Conservation (phyloP, 2,797 vertebrate species). For the Scolopax rusticola region DNA sequence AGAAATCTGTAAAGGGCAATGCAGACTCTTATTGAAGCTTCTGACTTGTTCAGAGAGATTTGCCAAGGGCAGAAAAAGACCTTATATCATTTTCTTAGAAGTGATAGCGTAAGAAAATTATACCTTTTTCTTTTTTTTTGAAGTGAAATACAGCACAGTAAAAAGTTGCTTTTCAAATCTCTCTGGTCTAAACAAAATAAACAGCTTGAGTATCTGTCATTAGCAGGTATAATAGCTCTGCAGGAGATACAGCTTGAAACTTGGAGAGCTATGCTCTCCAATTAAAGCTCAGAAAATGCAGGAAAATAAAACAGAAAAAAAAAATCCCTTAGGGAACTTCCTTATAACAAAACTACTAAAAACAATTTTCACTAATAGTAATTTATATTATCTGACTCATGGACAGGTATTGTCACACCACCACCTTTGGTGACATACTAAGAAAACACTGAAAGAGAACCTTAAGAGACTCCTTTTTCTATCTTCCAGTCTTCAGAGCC, state of each 20-base stretch:
- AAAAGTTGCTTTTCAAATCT: neutral
- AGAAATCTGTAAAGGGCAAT: neutral
- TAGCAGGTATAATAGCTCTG: neutral
- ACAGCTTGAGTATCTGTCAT: conserved; percentile 1
- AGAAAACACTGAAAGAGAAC: neutral
- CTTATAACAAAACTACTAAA: neutral
- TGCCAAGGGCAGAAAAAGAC: neutral
- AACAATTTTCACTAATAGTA: neutral
- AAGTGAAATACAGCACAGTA: neutral
- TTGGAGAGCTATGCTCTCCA: neutral
- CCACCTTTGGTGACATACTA: neutral
- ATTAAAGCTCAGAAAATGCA: conserved; percentile 11
- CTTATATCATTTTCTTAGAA: neutral
- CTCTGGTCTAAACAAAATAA: neutral
- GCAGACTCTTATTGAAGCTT: neutral
- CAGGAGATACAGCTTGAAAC: neutral
- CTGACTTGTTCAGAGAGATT: neutral
- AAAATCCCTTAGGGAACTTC: neutral
- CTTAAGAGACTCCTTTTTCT: neutral
- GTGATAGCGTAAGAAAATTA: neutral
- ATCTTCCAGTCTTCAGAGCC: neutral
- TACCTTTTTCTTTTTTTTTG: neutral
- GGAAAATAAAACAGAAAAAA: neutral
- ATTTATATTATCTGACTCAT: neutral
- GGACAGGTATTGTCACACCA: neutral